phyloP scores from a whole-genome alignment of 2,113 vertebrate genomes.

The Lates calcarifer region DNA sequence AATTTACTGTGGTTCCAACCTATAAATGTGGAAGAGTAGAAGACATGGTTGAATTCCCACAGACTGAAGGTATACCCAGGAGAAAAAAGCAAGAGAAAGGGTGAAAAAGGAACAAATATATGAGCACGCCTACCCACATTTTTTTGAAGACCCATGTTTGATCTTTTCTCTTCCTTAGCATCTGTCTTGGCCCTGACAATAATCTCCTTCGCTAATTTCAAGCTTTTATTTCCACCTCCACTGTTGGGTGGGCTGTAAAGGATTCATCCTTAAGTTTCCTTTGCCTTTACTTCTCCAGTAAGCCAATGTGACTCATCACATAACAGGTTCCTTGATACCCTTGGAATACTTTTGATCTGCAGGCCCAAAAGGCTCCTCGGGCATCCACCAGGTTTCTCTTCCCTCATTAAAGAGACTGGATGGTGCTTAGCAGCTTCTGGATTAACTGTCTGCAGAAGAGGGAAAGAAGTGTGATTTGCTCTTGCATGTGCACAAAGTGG shows the following conservation, averaged over 20 bases:
- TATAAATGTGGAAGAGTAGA: constrained; percentile 17
- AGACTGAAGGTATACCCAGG: background rate
- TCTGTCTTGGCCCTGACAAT: constrained; percentile 49
- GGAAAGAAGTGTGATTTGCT: constrained; percentile 43
- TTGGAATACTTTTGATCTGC: constrained; percentile 68
- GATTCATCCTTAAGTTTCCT: constrained; percentile 49
- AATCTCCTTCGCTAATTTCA: constrained; percentile 59
- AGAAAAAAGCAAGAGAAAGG: constrained; percentile 18
- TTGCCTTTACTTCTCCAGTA: constrained; percentile 10
- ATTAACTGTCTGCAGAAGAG: constrained; percentile 54
- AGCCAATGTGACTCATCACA: constrained; percentile 65
- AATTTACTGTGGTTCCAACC: constrained; percentile 13
- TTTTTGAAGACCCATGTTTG: constrained; percentile 42
- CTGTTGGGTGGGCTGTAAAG: constrained; percentile 36
- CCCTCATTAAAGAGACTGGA: constrained; percentile 51
- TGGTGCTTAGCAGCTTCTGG: constrained; percentile 52
- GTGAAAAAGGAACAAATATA: background rate
- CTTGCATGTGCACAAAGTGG: constrained; percentile 36
- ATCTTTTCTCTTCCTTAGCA: constrained; percentile 41
- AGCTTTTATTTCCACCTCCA: constrained; percentile 21
- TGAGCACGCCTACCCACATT: constrained; percentile 4
- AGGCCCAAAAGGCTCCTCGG: constrained; percentile 46
- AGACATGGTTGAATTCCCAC: background rate
- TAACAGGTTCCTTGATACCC: constrained; percentile 58
- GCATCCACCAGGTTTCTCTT: constrained; percentile 58